Percentiles rank a stretch among this genome's conserved stretches.
Evolutionary conservation across 2,888 invertebrate species (phyloP).

Genomic region (Keiferia lycopersicella): DNA sequence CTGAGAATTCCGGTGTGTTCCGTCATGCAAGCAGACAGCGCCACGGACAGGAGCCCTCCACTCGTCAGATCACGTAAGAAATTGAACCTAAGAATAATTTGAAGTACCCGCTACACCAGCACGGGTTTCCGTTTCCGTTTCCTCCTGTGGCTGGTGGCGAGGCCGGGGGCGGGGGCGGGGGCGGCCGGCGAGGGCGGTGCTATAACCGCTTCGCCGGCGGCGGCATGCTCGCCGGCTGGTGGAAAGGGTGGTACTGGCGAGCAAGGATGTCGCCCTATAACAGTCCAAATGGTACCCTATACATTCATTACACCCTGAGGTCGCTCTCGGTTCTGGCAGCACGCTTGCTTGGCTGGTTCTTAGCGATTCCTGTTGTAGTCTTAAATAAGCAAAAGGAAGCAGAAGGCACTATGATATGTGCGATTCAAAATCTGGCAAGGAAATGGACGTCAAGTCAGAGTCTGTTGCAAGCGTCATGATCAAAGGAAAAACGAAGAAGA

Average conservation of each 20-base stretch:
- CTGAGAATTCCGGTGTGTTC: too few species aligned
- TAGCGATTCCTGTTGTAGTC: too few species aligned
- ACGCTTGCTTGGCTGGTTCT: too few species aligned
- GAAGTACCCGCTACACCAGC: constrained; percentile 56
- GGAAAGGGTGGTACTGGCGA: constrained; percentile 75
- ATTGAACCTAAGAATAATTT: constrained; percentile 35
- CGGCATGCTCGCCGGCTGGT: constrained; percentile 67
- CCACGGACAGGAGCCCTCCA: too few species aligned
- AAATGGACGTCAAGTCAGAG: too few species aligned
- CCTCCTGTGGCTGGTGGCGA: constrained; percentile 51
- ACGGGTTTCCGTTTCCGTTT: constrained; percentile 71
- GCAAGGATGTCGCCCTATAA: constrained; percentile 76
- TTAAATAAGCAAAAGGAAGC: neutral
- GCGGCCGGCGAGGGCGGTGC: constrained; percentile 52
- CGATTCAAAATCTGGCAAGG: too few species aligned
- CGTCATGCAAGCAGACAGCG: too few species aligned
- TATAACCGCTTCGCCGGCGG: constrained; percentile 74
- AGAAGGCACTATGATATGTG: too few species aligned
- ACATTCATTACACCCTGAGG: constrained; percentile 60
- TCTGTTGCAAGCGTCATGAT: too few species aligned
- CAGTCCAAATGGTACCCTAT: constrained; percentile 70
- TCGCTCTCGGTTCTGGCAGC: neutral
- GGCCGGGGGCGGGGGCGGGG: constrained; percentile 37
- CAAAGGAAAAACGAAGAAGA: too few species aligned
- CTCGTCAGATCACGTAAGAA: constrained; percentile 37